Evolutionary conservation across 2,888 invertebrate genomes (phyloP), one percentile per base, ranked within the genome.

Genomic region (Epinotia ramella): DNA sequence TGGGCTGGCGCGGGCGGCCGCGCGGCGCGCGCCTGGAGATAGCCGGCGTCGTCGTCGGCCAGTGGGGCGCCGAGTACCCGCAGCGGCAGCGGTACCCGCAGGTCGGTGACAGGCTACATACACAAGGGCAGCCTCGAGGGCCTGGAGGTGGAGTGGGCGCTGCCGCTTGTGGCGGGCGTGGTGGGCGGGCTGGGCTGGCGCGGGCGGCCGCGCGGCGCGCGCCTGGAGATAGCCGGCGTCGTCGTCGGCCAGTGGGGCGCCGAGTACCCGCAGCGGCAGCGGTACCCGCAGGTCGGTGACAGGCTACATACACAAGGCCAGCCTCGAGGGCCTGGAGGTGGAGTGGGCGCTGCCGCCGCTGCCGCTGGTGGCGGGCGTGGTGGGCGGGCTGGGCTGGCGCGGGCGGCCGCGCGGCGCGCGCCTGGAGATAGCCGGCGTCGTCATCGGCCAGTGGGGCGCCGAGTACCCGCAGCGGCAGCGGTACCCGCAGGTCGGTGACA

Each of bases 161-260:
- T 96, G 89, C 96, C 96, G 77, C 89, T 95, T 69, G 93, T 95
- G 78, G 91, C 95, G 81, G 84, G 95, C 82, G 89, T 91, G 82
- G 84, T 95, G 86, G 85, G 92, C 82, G 83, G 91, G 84, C 84
- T 95, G 82, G 88, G 88, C 88, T 95, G 84, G 95, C 96, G 84
- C 89, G 96, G 86, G 89, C 96, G 97, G 95, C 81, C 95, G 91
- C 87, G 97, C 71, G 90, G 90, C 71, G 97, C 97, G 5, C 96
- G 98, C 78, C 94, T 98, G 57, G 97, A 98, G 94, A 96, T 98
- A 53, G 98, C 97, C 5, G 98, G 98, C 73, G 97, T 98, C 46
- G 98, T 98, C 6, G 98, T 98, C 2, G 98, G 98, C n/a, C 97
- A 97, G 84, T 98, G 98, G 98, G 98, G 98, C 70, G 96, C 97